Evolutionary conservation across 2,797 vertebrate genomes (phyloP).

Genomic region (Apogon talboti): DNA sequence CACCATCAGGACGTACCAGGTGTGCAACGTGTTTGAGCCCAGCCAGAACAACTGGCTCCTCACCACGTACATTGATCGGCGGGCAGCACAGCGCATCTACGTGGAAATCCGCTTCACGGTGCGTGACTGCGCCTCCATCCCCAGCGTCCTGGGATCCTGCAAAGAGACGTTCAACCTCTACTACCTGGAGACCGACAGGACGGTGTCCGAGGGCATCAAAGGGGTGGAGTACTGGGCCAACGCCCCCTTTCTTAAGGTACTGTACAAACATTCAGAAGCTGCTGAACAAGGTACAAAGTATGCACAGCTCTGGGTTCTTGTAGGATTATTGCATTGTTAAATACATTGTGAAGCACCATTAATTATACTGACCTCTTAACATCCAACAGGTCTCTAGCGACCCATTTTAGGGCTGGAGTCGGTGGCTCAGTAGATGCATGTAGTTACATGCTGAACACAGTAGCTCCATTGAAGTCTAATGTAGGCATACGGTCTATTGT

Average conservation of each 20-base stretch:
- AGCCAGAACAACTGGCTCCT: conserved; percentile 99
- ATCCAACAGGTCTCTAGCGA: no score
- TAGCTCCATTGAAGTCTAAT: no score
- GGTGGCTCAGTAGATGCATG: no score
- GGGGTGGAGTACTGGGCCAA: conserved; percentile 93
- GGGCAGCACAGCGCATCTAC: conserved; percentile 95
- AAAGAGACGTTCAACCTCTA: conserved; percentile 99
- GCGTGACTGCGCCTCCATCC: conserved; percentile 97
- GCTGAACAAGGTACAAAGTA: background rate
- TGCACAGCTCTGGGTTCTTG: background rate
- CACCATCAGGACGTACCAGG: conserved; percentile 98
- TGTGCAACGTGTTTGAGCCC: conserved; percentile 98
- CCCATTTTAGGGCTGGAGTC: no score
- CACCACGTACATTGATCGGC: conserved; percentile 94
- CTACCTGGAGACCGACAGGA: conserved; percentile 95
- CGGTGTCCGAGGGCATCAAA: conserved; percentile 87
- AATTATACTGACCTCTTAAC: no score
- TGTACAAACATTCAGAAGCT: background rate
- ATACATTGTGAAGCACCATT: no score
- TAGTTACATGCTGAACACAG: no score
- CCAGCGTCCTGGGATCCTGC: conserved; percentile 96
- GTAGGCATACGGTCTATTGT: no score
- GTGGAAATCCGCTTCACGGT: conserved; percentile 98
- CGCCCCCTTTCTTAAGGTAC: conserved; percentile 87
- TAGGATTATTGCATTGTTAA: background rate